Conservation (phyloP, 2,113 vertebrate species). For the Gopherus flavomarginatus region DNA sequence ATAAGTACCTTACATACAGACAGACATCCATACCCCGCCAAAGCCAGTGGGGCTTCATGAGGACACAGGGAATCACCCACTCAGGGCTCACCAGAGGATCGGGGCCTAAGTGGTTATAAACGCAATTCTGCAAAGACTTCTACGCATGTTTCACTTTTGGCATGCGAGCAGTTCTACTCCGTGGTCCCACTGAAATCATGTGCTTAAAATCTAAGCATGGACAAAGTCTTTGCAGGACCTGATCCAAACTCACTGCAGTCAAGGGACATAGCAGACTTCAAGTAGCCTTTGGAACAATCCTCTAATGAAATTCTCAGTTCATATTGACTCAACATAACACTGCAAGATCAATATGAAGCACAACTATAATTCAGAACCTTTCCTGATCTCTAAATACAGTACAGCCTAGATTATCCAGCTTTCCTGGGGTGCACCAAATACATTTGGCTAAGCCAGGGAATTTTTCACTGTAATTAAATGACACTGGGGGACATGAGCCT, state of each 20-base stretch:
- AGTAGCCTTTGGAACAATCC: not conserved
- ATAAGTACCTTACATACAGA: not conserved
- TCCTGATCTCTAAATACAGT: not conserved
- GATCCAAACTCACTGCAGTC: not conserved
- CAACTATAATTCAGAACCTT: not conserved
- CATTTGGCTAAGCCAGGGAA: not conserved
- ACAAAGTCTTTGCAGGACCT: no score
- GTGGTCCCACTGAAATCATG: not conserved
- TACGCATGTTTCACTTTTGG: not conserved
- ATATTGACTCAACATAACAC: not conserved
- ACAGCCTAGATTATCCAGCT: not conserved
- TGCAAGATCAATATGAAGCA: not conserved
- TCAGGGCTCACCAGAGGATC: not conserved
- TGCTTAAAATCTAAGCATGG: no score
- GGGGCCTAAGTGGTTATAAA: no score
- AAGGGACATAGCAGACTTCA: not conserved
- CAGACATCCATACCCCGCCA: not conserved
- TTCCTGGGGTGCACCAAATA: not conserved
- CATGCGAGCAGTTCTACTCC: not conserved
- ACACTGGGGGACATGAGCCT: not conserved
- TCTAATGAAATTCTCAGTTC: not conserved
- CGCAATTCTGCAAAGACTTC: not conserved
- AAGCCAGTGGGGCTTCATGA: not conserved
- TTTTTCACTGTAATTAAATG: not conserved
- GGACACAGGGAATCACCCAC: not conserved